A percentile compares a stretch with the other conserved stretches of the same genome.
Evolutionary conservation across 2,888 invertebrate genomes (phyloP).

Genomic region (Rhorus exstirpatorius): DNA sequence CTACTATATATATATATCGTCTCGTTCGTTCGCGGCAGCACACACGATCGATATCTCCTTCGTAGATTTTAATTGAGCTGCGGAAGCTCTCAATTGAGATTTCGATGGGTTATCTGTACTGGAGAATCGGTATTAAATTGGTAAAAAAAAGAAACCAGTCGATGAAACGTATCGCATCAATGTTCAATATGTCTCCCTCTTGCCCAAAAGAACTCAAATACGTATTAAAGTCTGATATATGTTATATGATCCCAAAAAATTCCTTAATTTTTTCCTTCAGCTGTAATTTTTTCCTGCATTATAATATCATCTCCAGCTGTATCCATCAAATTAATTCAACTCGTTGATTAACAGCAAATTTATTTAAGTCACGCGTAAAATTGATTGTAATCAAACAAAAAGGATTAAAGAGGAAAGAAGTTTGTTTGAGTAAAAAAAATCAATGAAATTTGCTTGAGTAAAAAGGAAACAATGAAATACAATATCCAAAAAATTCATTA

Average conservation of each 20-base stretch:
- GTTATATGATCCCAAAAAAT: conserved; percentile 5
- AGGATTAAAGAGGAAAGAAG: too few relatives aligned
- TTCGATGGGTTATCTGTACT: conserved; percentile 67
- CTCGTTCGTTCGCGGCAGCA: conserved; percentile 57
- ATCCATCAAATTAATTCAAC: too few relatives aligned
- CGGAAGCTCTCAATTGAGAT: conserved; percentile 71
- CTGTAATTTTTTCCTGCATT: too few relatives aligned
- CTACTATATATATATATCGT: conserved; percentile 39
- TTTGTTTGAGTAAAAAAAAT: too few relatives aligned
- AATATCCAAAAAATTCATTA: too few relatives aligned
- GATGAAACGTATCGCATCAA: conserved; percentile 29
- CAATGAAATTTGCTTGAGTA: too few relatives aligned
- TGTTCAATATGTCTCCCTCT: conserved; percentile 23
- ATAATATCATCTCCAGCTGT: too few relatives aligned
- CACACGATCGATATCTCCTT: conserved; percentile 70
- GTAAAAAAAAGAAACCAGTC: conserved; percentile 49
- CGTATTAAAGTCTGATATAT: too few relatives aligned
- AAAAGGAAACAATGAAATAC: too few relatives aligned
- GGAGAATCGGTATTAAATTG: conserved; percentile 65
- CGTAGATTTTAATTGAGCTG: conserved; percentile 72
- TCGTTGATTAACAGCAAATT: too few relatives aligned
- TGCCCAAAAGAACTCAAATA: not conserved
- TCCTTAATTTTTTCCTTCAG: not conserved
- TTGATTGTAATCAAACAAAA: too few relatives aligned
- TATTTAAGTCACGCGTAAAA: too few relatives aligned